These are phyloP conservation scores for Oscheius onirici DNA, from an alignment of 2,888 invertebrate genomes.

Conservation along the genomic window DNA sequence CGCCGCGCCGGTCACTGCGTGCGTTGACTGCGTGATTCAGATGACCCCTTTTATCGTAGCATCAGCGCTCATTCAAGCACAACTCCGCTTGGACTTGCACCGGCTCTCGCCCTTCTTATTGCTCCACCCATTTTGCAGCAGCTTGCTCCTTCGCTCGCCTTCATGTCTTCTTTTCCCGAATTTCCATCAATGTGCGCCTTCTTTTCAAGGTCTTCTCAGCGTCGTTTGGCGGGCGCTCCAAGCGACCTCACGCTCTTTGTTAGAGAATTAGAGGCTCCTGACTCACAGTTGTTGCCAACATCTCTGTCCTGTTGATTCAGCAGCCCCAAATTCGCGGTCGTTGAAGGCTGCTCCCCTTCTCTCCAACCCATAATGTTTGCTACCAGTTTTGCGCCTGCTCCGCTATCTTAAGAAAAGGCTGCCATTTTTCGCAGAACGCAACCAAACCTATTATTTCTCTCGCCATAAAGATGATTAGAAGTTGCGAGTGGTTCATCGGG, in stretches of 20 bases:
- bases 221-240: constrained; percentile 27
- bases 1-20: constrained; percentile 26
- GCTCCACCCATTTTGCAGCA: constrained; percentile 16
- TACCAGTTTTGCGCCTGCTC: constrained; percentile 16
- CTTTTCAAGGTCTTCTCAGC: constrained; percentile 26
- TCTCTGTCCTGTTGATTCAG: constrained; percentile 30
- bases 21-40: constrained; percentile 23
- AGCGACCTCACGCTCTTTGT: constrained; percentile 25
- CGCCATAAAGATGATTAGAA: not conserved
- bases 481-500: constrained; percentile 2
- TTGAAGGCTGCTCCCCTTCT: not conserved
- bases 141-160: not conserved
- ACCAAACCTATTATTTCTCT: too few relatives aligned
- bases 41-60: constrained; percentile 23
- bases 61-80: constrained; percentile 11
- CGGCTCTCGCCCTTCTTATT: not conserved
- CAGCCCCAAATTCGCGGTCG: constrained; percentile 4
- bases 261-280: constrained; percentile 13
- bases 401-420: constrained; percentile 8
- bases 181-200: constrained; percentile 23
- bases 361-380: constrained; percentile 12
- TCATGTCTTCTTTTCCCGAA: not conserved
- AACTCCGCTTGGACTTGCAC: not conserved
- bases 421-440: too few relatives aligned
- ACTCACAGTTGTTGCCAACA: constrained; percentile 30